Percentiles rank a stretch among this genome's conserved stretches.
These are phyloP conservation scores for Limonius californicus DNA, from an alignment of 1,140 invertebrate genomes.

Conservation along the genomic window DNA sequence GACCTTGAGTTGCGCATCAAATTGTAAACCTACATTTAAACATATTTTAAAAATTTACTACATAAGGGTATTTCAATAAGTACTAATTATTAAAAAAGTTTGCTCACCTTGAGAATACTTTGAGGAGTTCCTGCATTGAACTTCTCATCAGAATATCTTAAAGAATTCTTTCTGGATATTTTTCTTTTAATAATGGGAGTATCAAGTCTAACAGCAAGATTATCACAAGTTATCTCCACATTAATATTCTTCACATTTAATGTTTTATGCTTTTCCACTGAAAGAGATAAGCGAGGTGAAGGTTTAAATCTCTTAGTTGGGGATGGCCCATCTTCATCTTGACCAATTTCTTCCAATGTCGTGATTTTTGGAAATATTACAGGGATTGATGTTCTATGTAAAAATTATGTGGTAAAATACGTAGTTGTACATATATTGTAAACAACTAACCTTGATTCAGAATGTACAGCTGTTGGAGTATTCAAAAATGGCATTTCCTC, in stretches of 20 bases:
- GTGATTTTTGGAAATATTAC: constrained; percentile 28
- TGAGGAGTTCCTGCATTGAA: constrained; percentile 25
- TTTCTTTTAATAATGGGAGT: constrained; percentile 39
- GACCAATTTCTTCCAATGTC: constrained; percentile 8
- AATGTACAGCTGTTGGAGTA: constrained; percentile 26
- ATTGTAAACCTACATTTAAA: constrained; percentile 7
- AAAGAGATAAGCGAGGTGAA: constrained; percentile 19
- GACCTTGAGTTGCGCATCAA: background rate
- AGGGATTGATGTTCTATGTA: constrained; percentile 20
- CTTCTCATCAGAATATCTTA: background rate
- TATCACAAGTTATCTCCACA: background rate
- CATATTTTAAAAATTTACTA: too few species aligned
- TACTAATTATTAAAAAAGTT: too few species aligned
- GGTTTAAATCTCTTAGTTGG: constrained; percentile 33
- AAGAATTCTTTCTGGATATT: constrained; percentile 5
- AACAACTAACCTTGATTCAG: too few species aligned
- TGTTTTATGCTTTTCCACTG: too few species aligned
- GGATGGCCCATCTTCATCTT: constrained; percentile 12
- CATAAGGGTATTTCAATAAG: too few species aligned
- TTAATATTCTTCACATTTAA: too few species aligned
- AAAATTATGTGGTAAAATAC: too few species aligned
- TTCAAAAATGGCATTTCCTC: constrained; percentile 43
- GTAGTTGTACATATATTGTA: too few species aligned
- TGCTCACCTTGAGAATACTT: constrained; percentile 42
- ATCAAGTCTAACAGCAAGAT: constrained; percentile 19